A percentile compares a stretch with the other conserved stretches of the same genome.
These are phyloP conservation scores for Calonectris borealis DNA, from an alignment of 2,113 vertebrate species.

Conservation along the genomic window DNA sequence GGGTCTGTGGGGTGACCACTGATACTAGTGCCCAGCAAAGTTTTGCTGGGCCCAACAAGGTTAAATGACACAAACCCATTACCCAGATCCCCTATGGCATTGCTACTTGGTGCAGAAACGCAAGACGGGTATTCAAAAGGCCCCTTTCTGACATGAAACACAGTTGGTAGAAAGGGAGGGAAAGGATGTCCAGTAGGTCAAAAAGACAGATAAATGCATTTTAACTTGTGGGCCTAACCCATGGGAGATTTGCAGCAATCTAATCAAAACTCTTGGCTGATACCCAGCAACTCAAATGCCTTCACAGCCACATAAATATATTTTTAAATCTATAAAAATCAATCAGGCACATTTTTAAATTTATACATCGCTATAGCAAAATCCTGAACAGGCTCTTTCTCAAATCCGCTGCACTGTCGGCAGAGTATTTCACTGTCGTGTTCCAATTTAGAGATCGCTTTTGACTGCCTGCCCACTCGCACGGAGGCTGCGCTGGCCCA, in stretches of 20 bases:
- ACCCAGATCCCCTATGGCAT: rapidly evolving
- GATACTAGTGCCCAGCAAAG: neutral
- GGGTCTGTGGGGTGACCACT: neutral
- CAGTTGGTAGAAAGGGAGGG: neutral
- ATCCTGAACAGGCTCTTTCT: neutral
- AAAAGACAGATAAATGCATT: neutral
- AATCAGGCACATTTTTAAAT: neutral
- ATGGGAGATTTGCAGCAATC: neutral
- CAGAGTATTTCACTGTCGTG: neutral
- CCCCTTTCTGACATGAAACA: neutral
- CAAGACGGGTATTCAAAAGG: neutral
- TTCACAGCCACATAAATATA: neutral
- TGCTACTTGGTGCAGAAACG: neutral
- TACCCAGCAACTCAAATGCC: neutral
- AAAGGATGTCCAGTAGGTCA: neutral
- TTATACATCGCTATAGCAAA: neutral
- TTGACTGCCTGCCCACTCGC: neutral
- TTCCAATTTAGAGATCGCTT: neutral
- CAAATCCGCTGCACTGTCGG: neutral
- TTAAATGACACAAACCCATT: neutral
- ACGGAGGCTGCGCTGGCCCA: neutral
- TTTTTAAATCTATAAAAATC: neutral
- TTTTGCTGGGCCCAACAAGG: neutral
- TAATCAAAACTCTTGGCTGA: neutral
- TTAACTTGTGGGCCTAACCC: neutral